Percentiles rank a stretch among this genome's conserved stretches.
These are phyloP conservation scores for Harlomillsia oculata DNA, from an alignment of 1,140 invertebrate genomes.

Conservation along the genomic window DNA sequence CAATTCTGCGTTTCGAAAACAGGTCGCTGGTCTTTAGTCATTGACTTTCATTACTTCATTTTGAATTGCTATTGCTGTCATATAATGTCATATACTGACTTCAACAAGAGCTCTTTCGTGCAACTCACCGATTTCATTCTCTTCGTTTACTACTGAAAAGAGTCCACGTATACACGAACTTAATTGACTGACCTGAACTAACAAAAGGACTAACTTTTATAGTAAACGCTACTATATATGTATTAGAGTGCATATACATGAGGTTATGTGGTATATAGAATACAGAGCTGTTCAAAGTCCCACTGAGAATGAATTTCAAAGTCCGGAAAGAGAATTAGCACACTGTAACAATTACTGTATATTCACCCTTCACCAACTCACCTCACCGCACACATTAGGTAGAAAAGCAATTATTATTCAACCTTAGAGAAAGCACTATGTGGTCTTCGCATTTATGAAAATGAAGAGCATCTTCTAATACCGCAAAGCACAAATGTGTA, in stretches of 20 bases:
- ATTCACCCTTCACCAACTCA: too few species aligned
- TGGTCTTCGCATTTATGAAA: background rate
- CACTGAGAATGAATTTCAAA: background rate
- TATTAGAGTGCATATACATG: too few species aligned
- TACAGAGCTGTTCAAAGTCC: too few species aligned
- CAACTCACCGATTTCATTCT: too few species aligned
- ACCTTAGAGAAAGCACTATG: background rate
- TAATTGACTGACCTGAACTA: too few species aligned
- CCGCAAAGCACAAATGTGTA: background rate
- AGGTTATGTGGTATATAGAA: too few species aligned
- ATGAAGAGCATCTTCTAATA: background rate
- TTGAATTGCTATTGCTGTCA: background rate
- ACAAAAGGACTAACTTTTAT: too few species aligned
- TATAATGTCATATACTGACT: background rate
- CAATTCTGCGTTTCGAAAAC: conserved; percentile 32
- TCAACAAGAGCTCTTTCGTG: background rate
- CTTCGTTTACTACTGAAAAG: too few species aligned
- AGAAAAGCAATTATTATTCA: background rate
- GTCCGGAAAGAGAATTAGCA: background rate
- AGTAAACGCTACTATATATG: too few species aligned
- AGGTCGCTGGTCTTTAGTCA: conserved; percentile 16
- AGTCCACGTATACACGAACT: too few species aligned
- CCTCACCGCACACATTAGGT: background rate
- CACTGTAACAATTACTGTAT: background rate
- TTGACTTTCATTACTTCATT: background rate